Base-by-base conservation (phyloP, 2,888 invertebrate genomes). In the Drosophila suboccidentalis region DNA sequence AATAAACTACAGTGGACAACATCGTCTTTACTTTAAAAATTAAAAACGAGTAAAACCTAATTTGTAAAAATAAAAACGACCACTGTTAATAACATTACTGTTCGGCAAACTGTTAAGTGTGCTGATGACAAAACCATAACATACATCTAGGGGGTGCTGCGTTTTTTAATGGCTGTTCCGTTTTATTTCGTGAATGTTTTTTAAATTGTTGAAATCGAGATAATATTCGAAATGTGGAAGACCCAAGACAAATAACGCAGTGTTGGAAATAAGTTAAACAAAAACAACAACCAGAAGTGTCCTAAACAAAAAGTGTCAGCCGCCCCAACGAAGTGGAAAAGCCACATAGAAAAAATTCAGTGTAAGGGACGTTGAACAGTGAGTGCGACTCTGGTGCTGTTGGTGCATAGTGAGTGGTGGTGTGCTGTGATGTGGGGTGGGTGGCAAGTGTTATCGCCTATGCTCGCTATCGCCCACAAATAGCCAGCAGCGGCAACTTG, bases 401-500 rank as follows among this genome's bases (percentile, higher is more conserved):
- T 58, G 59, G 50, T 63, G 64, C 19, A 32, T 46, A 60, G 17
- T 46, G 54, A 38, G 51, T 43, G 41, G 57, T 60, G 50, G 17
- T 46, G 54, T 46, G 51, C 41, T 47, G 57, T 60, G 50, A 57
- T 47, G 76, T 66, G 62, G 63, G 63, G 64, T 55, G 72, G 58
- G 60, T 51, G 22, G 59, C 55, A 41, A 62, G 62, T 82, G 82
- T 82, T 87, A 87, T 86, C 84, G 85, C 72, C 67, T 53, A 38
- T 75, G 66, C 71, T 68, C 50, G 75, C 73, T 78, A 71, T 78
- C 78, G 75, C 80, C 79, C 64, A 68, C 75, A 71, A 79, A 79
- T 78, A 67, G 79, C 78, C 79, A 79, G 79, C 75, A 82, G 83
- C 83, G 78, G 67, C 71, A 69, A 78, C 65, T 78, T 84, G 87